Evolutionary conservation across 2,113 vertebrate species (phyloP), one percentile per base, ranked within the genome.

Genomic region (Cromileptes altivelis): DNA sequence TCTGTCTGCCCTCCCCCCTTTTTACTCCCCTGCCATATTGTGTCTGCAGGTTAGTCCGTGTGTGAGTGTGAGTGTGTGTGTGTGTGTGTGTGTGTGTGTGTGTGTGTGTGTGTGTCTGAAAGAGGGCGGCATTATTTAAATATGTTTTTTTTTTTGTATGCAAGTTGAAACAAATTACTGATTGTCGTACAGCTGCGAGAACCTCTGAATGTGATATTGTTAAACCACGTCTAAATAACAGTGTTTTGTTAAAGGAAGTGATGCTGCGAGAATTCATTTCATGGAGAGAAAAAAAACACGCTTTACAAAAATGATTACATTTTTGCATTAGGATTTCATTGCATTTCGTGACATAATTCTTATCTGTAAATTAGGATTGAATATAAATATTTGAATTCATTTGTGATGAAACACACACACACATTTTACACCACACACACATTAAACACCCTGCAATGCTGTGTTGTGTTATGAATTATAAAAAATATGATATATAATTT

Each of bases 31-130:
- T 85, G 77, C 86, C 94, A 92, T 94, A 94, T 91, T 94, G 91
- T 95, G 95, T 96, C 94, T 96, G 95, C 88, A 85, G 90, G 91
- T 92, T 86, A 52, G 93, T 94, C 94, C 92, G 84, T 75, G 87
- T 92, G 90, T 91, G 80, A 37, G 80, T 89, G 67, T 89, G 80
- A 85, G 75, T 84, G 78, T 90, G 70, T 75, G 73, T 85, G 69
- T 72, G 85, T 76, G 76, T 74, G 84, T 81, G 80, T 75, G 77
- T 75, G 78, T 85, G 57, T 56, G 78, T 42, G 61, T 67, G 76
- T 88, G 57, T 56, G 78, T 42, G 61, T 67, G 57, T 56, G 78
- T 42, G 61, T 67, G 76, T 88, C 71, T 90, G 73, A 69, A 63
- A 78, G 70, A 86, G 82, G 71, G 80, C 13, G 67, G 71, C 71